phyloP scores from a whole-genome alignment of 2,888 invertebrate genomes.

The Trissolcus japonicus region DNA sequence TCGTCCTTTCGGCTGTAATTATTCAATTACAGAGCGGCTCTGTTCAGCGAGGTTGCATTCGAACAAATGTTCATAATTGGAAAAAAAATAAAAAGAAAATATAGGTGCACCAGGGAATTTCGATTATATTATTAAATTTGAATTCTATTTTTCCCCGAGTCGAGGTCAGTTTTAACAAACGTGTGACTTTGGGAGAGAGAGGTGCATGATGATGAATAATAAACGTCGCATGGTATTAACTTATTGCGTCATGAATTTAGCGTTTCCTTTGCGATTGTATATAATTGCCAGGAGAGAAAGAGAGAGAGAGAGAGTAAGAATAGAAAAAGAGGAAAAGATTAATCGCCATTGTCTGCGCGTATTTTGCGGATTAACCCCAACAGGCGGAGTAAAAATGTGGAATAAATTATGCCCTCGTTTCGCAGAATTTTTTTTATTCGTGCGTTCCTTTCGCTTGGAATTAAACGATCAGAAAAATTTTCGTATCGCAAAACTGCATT shows the following conservation, averaged over 20 bases:
- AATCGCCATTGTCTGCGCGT: too few relatives aligned
- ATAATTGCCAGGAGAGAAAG: slow-evolving; percentile 3
- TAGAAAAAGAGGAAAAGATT: neutral
- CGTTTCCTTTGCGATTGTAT: slow-evolving; percentile 26
- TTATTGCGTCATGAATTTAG: slow-evolving; percentile 43
- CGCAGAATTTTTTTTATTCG: too few relatives aligned
- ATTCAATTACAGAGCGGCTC: too few relatives aligned
- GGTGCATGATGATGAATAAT: slow-evolving; percentile 41
- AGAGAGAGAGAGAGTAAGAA: neutral
- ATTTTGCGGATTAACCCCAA: too few relatives aligned
- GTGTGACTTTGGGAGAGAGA: slow-evolving; percentile 16
- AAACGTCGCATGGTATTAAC: slow-evolving; percentile 36
- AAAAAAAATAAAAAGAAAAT: neutral
- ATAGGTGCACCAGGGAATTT: neutral
- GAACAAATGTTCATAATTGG: neutral
- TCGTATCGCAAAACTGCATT: too few relatives aligned
- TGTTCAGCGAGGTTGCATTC: too few relatives aligned
- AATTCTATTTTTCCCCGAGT: slow-evolving; percentile 20
- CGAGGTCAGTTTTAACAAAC: slow-evolving; percentile 34
- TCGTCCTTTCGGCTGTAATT: too few relatives aligned
- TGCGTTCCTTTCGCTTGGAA: too few relatives aligned
- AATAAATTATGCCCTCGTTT: too few relatives aligned
- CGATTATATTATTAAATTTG: slow-evolving; percentile 1
- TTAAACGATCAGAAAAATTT: too few relatives aligned
- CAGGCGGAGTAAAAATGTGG: too few relatives aligned